Percentiles rank a stretch among this genome's conserved stretches.
Conservation (phyloP, 2,797 vertebrate species). For the Hylomyscus alleni region DNA sequence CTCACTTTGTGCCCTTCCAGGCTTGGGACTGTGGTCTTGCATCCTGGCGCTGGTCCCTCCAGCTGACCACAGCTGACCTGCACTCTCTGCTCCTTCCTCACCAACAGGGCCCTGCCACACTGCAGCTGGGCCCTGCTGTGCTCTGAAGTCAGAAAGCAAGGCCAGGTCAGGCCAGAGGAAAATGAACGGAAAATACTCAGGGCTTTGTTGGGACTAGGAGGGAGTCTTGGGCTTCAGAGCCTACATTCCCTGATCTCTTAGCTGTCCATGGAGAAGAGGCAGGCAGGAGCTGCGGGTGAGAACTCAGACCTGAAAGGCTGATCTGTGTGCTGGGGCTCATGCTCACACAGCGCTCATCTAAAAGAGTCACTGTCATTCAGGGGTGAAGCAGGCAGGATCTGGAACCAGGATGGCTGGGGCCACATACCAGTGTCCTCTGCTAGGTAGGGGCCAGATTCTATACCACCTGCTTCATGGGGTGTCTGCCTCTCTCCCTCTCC, state of each 20-base stretch:
- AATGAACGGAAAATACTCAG: background rate
- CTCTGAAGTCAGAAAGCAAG: background rate
- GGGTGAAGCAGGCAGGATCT: background rate
- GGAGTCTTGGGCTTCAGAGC: background rate
- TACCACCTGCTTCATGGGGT: background rate
- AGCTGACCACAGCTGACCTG: background rate
- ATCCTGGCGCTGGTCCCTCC: background rate
- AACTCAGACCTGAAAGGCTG: background rate
- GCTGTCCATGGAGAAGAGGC: background rate
- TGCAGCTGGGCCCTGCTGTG: background rate
- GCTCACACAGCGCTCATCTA: background rate
- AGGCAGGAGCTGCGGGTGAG: background rate
- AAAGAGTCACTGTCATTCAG: background rate
- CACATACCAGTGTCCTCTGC: conserved; percentile 1
- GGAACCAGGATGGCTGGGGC: background rate
- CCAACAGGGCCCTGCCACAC: background rate
- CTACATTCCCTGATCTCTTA: background rate
- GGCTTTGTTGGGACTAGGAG: background rate
- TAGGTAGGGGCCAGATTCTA: background rate
- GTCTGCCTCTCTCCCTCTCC: background rate
- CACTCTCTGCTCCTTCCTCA: background rate
- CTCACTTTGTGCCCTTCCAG: background rate
- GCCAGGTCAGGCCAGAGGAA: background rate
- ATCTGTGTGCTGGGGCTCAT: background rate
- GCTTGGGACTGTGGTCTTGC: background rate